phyloP scores from a whole-genome alignment of 2,797 vertebrate genomes.

The Brachymystax lenok region DNA sequence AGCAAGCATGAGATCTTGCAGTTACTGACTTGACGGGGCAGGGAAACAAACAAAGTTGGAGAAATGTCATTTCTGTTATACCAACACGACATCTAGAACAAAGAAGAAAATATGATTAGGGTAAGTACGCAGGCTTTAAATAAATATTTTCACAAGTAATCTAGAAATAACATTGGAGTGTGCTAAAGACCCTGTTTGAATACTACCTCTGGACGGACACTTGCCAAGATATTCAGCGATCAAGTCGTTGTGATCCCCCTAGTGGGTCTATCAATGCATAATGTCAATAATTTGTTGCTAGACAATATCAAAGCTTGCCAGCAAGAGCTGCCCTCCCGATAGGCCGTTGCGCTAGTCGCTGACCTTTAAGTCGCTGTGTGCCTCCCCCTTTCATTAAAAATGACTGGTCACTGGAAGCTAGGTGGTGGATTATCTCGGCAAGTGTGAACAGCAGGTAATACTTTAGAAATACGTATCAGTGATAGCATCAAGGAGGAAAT shows the following conservation, averaged over 20 bases:
- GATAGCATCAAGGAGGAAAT: too few species aligned
- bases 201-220: too few species aligned
- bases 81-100: constrained; percentile 39
- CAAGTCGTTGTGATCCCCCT: too few species aligned
- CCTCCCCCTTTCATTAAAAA: too few species aligned
- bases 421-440: background rate
- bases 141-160: background rate
- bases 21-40: constrained; percentile 61
- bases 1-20: constrained; percentile 70
- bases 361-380: too few species aligned
- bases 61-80: constrained; percentile 44
- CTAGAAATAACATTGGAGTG: background rate
- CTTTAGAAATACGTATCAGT: too few species aligned
- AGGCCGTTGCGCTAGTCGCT: too few species aligned
- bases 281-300: background rate
- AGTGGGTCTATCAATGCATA: too few species aligned
- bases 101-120: background rate
- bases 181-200: background rate
- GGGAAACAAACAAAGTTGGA: constrained; percentile 57
- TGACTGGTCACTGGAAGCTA: too few species aligned
- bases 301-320: background rate
- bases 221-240: too few species aligned
- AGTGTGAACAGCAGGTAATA: too few species aligned
- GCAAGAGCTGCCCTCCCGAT: background rate
- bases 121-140: background rate